Conservation (phyloP, 1,140 invertebrate genomes). For the Copidosoma floridanum region DNA sequence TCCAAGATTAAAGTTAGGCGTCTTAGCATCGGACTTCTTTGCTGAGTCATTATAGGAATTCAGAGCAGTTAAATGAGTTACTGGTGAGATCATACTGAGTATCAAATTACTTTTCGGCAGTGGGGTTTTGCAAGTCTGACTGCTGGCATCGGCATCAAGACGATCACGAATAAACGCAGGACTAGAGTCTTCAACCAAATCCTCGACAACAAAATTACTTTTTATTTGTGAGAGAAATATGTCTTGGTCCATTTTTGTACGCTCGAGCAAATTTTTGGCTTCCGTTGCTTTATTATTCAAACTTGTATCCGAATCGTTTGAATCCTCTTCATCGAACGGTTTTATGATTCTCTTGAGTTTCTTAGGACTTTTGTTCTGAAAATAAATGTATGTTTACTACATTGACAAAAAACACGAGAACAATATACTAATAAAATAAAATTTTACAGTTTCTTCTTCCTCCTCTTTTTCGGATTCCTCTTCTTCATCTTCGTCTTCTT, state of each 20-base stretch:
- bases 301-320: constrained; percentile 27
- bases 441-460: constrained; percentile 15
- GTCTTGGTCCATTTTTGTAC: constrained; percentile 34
- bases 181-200: neutral
- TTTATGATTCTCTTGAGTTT: constrained; percentile 45
- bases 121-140: constrained; percentile 36
- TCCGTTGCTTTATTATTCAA: constrained; percentile 24
- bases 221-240: constrained; percentile 29
- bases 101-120: constrained; percentile 30
- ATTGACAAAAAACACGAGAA: neutral
- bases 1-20: constrained; percentile 1
- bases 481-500: constrained; percentile 38
- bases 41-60: constrained; percentile 45
- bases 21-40: constrained; percentile 25
- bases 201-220: constrained; percentile 24
- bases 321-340: constrained; percentile 46
- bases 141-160: constrained; percentile 11
- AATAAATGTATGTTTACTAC: neutral
- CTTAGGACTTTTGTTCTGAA: constrained; percentile 31
- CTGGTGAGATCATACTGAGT: constrained; percentile 42
- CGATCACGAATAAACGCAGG: constrained; percentile 4
- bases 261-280: constrained; percentile 8
- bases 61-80: constrained; percentile 44
- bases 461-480: constrained; percentile 42
- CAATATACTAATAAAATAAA: neutral